phyloP scores from a whole-genome alignment of 2,888 invertebrate species.

The Monopis laevigella region DNA sequence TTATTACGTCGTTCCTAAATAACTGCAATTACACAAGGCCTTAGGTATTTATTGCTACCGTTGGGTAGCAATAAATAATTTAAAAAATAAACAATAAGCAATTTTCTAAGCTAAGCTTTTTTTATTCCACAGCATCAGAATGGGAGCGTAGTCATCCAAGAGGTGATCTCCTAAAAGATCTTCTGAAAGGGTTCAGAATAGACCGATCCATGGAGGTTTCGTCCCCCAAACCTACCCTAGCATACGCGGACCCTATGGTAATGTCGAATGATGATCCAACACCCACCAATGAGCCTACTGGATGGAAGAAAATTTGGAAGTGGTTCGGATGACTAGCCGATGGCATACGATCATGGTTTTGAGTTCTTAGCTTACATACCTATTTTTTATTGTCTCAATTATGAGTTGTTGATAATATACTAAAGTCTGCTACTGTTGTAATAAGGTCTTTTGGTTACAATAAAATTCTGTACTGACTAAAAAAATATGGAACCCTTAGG shows the following conservation, averaged over 20 bases:
- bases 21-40: no score
- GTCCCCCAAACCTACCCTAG: constrained; percentile 14
- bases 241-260: constrained; percentile 32
- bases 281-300: constrained; percentile 23
- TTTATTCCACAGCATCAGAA: constrained; percentile 31
- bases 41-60: no score
- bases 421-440: no score
- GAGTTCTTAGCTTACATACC: no score
- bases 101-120: neutral
- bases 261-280: constrained; percentile 3
- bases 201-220: constrained; percentile 19
- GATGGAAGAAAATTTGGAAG: constrained; percentile 21
- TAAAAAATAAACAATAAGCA: no score
- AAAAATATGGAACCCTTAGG: no score
- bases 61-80: no score
- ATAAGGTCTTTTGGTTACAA: no score
- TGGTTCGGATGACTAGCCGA: constrained; percentile 22
- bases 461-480: no score
- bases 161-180: constrained; percentile 36
- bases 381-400: no score
- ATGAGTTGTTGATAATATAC: no score
- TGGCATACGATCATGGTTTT: neutral
- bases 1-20: no score
- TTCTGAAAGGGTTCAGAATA: constrained; percentile 34
- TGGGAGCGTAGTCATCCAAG: constrained; percentile 33